Evolutionary conservation across 2,797 vertebrate species (phyloP).

Genomic region (Fundulus diaphanus): DNA sequence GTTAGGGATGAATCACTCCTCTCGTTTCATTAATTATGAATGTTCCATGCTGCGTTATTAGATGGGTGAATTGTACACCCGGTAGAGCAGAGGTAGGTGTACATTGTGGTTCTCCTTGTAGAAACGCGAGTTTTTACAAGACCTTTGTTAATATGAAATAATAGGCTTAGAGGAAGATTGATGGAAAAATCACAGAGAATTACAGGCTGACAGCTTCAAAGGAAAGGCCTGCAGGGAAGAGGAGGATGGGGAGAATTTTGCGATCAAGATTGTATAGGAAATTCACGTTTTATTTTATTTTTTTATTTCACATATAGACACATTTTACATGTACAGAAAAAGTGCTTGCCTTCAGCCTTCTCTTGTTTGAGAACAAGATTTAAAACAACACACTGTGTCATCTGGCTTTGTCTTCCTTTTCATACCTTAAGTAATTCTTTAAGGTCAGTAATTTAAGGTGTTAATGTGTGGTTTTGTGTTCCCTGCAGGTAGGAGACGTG

Average conservation of each 20-base stretch:
- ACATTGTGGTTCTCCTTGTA: background rate
- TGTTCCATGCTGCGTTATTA: background rate
- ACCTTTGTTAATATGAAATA: background rate
- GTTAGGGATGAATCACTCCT: background rate
- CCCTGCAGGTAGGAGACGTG: background rate
- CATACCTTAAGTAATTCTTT: background rate
- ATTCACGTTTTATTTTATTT: background rate
- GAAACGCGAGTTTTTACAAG: background rate
- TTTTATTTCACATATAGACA: background rate
- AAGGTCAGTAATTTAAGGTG: background rate
- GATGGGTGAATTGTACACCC: background rate
- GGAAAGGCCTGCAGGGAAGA: conserved; percentile 5
- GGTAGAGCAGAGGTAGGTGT: background rate
- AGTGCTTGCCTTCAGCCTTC: background rate
- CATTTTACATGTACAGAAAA: background rate
- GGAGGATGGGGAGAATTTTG: background rate
- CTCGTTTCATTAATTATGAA: conserved; percentile 5
- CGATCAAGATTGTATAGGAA: background rate
- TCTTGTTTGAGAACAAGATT: background rate
- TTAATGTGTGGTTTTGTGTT: background rate
- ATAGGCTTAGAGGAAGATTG: conserved; percentile 9
- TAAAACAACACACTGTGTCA: too few species aligned
- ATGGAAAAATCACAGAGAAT: conserved; percentile 4
- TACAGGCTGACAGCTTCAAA: background rate
- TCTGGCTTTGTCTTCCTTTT: background rate